A percentile compares a stretch with the other conserved stretches of the same genome.
These are phyloP conservation scores for Bujurquina vittata DNA, from an alignment of 2,113 vertebrate genomes.

Conservation along the genomic window DNA sequence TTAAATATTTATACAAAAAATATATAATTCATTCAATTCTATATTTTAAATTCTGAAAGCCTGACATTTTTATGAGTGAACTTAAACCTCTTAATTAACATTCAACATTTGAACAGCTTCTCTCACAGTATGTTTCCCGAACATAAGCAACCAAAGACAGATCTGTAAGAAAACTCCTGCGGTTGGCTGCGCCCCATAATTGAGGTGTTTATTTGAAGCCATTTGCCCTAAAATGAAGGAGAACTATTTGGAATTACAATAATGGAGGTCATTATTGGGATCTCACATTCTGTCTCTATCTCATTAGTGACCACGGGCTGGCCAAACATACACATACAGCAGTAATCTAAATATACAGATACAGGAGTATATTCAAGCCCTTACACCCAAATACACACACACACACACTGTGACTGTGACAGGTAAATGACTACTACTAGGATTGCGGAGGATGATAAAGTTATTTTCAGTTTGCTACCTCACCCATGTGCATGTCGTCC, in stretches of 20 bases:
- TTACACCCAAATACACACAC: neutral
- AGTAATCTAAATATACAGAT: conserved; percentile 9
- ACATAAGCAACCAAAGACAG: conserved; percentile 31
- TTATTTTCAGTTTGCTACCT: conserved; percentile 7
- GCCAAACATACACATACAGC: conserved; percentile 13
- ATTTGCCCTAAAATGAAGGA: conserved; percentile 40
- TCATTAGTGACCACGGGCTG: neutral
- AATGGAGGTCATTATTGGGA: conserved; percentile 61
- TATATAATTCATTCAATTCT: neutral
- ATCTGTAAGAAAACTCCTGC: conserved; percentile 29
- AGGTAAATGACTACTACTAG: neutral
- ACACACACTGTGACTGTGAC: neutral
- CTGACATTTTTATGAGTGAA: neutral
- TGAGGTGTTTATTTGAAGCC: conserved; percentile 52
- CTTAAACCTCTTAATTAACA: neutral
- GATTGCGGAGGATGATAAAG: neutral
- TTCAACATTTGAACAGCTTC: neutral
- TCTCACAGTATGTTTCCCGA: neutral
- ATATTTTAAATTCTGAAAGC: neutral
- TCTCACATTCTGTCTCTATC: conserved; percentile 18
- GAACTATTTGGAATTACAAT: conserved; percentile 59
- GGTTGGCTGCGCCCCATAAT: conserved; percentile 34
- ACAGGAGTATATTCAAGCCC: neutral
- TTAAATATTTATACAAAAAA: neutral
- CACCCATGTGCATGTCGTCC: neutral